A percentile compares a stretch with the other conserved stretches of the same genome.
Conservation (phyloP, 2,797 vertebrate species). For the Eulemur coronatus region DNA sequence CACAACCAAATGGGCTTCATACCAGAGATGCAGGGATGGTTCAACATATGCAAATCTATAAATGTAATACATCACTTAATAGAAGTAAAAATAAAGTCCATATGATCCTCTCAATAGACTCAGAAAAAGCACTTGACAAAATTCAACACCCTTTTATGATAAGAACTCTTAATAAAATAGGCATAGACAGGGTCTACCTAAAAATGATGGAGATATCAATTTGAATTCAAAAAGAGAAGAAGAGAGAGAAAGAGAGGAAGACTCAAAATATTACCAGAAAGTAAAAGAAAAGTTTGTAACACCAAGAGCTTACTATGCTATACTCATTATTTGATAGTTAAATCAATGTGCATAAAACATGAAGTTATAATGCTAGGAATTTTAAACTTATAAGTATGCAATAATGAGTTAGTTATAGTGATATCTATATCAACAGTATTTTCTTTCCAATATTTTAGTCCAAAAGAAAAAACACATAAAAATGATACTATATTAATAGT, state of each 20-base stretch:
- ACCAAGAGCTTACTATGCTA: not conserved
- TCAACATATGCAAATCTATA: no score
- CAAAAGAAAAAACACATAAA: not conserved
- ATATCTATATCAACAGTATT: constrained; percentile 39
- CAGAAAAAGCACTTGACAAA: no score
- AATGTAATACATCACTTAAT: no score
- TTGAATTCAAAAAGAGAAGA: not conserved
- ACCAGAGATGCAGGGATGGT: no score
- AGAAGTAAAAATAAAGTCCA: no score
- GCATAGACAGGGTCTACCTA: no score
- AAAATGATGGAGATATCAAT: not conserved
- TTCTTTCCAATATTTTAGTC: constrained; percentile 35
- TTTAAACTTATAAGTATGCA: constrained; percentile 47
- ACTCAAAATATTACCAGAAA: not conserved
- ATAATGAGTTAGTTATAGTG: not conserved
- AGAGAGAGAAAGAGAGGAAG: not conserved
- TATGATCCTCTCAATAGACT: no score
- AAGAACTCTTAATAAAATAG: no score
- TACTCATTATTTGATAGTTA: constrained; percentile 35
- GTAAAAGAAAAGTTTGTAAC: constrained; percentile 4
- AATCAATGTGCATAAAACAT: constrained; percentile 26
- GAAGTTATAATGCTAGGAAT: constrained; percentile 3
- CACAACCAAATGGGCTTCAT: no score
- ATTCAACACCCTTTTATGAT: no score
- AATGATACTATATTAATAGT: not conserved